These are phyloP conservation scores for Danaus plexippus DNA, from an alignment of 1,140 invertebrate genomes.

Conservation along the genomic window DNA sequence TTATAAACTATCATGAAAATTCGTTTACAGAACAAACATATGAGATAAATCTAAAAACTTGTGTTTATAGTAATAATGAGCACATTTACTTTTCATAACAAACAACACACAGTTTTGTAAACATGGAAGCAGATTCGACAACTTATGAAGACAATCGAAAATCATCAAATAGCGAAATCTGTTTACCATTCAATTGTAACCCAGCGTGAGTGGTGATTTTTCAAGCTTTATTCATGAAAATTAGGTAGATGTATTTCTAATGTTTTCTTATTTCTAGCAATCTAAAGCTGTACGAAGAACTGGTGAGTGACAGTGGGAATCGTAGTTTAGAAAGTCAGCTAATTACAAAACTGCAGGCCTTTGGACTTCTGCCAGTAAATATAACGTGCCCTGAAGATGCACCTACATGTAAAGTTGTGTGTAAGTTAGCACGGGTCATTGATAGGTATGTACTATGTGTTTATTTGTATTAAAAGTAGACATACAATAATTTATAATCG, in stretches of 20 bases:
- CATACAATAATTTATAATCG: too few relatives aligned
- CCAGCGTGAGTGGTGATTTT: constrained; percentile 33
- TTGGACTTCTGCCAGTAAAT: constrained; percentile 39
- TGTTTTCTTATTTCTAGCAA: constrained; percentile 38
- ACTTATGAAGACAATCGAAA: constrained; percentile 44
- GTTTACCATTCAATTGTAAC: constrained; percentile 39
- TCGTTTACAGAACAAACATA: too few relatives aligned
- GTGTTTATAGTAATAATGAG: too few relatives aligned
- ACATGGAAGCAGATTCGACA: constrained; percentile 63
- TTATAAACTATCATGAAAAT: too few relatives aligned
- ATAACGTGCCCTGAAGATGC: constrained; percentile 37
- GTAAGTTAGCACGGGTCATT: constrained; percentile 49
- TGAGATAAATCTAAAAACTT: too few relatives aligned
- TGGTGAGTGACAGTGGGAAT: constrained; percentile 31
- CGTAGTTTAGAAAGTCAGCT: constrained; percentile 39
- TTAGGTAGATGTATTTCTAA: constrained; percentile 3
- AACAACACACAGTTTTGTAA: constrained; percentile 1
- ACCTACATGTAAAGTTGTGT: constrained; percentile 39
- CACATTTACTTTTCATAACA: too few relatives aligned
- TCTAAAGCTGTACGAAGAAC: constrained; percentile 40
- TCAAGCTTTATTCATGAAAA: constrained; percentile 4
- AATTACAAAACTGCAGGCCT: constrained; percentile 35
- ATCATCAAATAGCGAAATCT: constrained; percentile 21
- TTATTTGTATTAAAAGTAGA: too few relatives aligned
- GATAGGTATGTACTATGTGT: constrained; percentile 36